Evolutionary conservation across 2,888 invertebrate species (phyloP), one percentile per base, ranked within the genome.

Genomic region (Cotesia congregata): DNA sequence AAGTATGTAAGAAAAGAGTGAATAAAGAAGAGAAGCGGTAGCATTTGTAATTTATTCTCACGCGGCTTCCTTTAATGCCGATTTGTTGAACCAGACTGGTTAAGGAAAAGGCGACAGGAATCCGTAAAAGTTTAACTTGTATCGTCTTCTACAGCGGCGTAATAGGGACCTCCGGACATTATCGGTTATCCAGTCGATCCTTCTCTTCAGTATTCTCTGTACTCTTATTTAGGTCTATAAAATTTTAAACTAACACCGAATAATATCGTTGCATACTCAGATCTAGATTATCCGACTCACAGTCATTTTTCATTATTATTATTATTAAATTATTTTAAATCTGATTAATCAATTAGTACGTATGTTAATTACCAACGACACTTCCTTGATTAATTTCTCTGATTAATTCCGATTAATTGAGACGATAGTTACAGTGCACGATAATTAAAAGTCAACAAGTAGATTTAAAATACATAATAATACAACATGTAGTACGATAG

Each of bases 111-210:
- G 69, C 77, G 79, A 73, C 74, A 79, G 67, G 85, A 86, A 86
- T 83, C 85, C 84, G 77, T 84, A 84, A 84, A 85, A 86, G 83
- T 84, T 80, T 74, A 50, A 50, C 67, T 71, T 76, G 30, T 38
- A 67, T 73, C 74, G 71, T 70, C 73, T 79, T 77, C 67, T 75
- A 73, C 69, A 59, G 40, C 41, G 30, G 71, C 67, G 70, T 85
- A 86, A 85, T 85, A 85, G 85, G 85, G 86, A 85, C 83, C 83
- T 84, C 80, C 85, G 81, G 82, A 83, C 83, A 85, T 85, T 86
- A 86, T 86, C 86, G 83, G 82, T 85, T 86, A 86, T 86, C 83
- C 77, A 76, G 76, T 74, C 67, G 41, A 65, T 41, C 38, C 71
- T 65, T 68, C 39, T 50, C 50, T 67, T 41, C 59, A 20, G 6